A percentile compares a stretch with the other conserved stretches of the same genome.
These are phyloP conservation scores for Calephelis virginiensis DNA, from an alignment of 1,140 invertebrate species.

Conservation along the genomic window DNA sequence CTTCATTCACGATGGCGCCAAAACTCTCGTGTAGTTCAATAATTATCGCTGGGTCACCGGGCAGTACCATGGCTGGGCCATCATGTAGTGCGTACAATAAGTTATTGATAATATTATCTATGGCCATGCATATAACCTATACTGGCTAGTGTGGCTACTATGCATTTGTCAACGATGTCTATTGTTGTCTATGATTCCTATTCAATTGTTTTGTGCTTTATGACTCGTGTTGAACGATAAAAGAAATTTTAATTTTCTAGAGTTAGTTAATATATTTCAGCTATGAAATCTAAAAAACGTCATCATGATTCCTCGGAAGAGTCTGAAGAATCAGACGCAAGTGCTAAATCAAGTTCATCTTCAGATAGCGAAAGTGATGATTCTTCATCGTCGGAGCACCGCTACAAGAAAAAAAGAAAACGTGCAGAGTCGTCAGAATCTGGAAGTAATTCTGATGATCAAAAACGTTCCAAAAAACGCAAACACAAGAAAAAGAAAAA, in stretches of 20 bases:
- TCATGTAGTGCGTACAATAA: too few relatives aligned
- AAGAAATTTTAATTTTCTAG: neutral
- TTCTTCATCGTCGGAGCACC: constrained; percentile 58
- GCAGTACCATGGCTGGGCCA: too few relatives aligned
- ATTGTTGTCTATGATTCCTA: neutral
- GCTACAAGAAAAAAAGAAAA: constrained; percentile 72
- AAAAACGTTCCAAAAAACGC: constrained; percentile 66
- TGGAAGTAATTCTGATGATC: constrained; percentile 61
- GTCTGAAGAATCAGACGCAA: constrained; percentile 59
- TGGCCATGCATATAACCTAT: too few relatives aligned
- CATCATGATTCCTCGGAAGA: constrained; percentile 65
- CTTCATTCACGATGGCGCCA: too few relatives aligned
- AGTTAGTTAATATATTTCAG: neutral
- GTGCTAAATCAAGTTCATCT: constrained; percentile 58
- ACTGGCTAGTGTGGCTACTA: too few relatives aligned
- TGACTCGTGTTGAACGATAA: neutral
- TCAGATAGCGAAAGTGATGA: constrained; percentile 67
- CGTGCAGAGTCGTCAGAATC: constrained; percentile 63
- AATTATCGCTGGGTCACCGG: too few relatives aligned
- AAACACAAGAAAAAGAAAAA: constrained; percentile 78
- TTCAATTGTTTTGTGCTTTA: neutral
- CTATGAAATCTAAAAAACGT: constrained; percentile 68
- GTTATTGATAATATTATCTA: too few relatives aligned
- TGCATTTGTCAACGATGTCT: too few relatives aligned
- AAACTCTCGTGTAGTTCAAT: too few relatives aligned